phyloP scores from a whole-genome alignment of 2,888 invertebrate genomes.

The Eurois occulta region DNA sequence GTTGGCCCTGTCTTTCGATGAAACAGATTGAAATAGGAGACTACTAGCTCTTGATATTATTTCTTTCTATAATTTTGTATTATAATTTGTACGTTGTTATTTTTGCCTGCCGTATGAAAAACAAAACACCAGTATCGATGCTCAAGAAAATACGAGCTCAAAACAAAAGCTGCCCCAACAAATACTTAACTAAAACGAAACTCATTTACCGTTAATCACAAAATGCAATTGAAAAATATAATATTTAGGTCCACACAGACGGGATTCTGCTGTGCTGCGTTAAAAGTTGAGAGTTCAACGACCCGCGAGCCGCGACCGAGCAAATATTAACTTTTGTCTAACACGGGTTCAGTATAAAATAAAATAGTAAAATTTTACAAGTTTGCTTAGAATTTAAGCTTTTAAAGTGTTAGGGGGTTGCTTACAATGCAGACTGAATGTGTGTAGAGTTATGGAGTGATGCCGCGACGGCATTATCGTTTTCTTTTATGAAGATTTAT shows the following conservation, averaged over 20 bases:
- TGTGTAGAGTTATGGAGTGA: neutral
- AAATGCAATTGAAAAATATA: constrained; percentile 53
- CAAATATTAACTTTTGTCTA: constrained; percentile 56
- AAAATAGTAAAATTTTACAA: constrained; percentile 21
- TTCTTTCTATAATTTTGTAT: neutral
- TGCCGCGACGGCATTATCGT: neutral
- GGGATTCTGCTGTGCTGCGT: constrained; percentile 19
- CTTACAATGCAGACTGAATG: neutral
- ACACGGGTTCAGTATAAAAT: constrained; percentile 58
- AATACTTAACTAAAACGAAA: constrained; percentile 21
- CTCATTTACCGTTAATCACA: constrained; percentile 39
- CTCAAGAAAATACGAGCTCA: neutral
- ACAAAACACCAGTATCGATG: neutral
- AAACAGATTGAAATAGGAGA: neutral
- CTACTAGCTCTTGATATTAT: neutral
- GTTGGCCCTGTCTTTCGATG: neutral
- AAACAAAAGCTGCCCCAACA: neutral
- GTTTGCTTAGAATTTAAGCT: constrained; percentile 39
- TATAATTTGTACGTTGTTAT: neutral
- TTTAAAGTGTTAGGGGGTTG: constrained; percentile 6
- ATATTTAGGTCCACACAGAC: constrained; percentile 51
- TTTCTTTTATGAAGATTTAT: constrained; percentile 9
- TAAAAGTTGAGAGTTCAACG: constrained; percentile 48
- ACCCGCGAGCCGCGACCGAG: constrained; percentile 28
- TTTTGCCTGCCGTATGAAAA: neutral